These are phyloP conservation scores for Gonioctena quinquepunctata DNA, from an alignment of 1,140 invertebrate species.

Conservation along the genomic window DNA sequence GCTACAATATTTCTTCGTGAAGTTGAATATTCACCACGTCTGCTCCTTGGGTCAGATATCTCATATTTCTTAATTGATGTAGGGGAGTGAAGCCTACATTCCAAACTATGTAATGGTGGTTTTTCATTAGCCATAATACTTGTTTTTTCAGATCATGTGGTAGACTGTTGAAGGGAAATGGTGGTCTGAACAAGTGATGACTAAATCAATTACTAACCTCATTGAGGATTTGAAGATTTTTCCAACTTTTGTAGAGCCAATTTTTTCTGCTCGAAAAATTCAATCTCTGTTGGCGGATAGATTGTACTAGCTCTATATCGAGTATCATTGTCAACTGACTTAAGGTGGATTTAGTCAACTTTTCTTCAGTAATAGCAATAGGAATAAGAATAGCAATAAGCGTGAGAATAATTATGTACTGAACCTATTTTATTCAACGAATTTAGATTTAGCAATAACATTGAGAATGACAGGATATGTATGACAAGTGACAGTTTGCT, in stretches of 20 bases:
- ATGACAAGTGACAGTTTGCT: too few relatives aligned
- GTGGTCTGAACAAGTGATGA: background rate
- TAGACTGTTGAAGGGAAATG: background rate
- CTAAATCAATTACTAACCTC: background rate
- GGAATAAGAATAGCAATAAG: too few relatives aligned
- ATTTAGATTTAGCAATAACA: too few relatives aligned
- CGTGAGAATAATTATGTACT: too few relatives aligned
- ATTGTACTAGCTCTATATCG: background rate
- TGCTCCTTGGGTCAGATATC: conserved; percentile 1
- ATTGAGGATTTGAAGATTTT: background rate
- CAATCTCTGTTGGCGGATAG: background rate
- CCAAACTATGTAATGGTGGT: background rate
- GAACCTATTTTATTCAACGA: too few relatives aligned
- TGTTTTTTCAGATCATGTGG: conserved; percentile 1
- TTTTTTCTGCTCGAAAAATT: background rate
- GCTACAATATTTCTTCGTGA: background rate
- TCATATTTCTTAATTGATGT: background rate
- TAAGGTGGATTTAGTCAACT: too few relatives aligned
- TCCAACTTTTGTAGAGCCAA: background rate
- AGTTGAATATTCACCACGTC: background rate
- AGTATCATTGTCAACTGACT: background rate
- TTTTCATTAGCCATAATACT: background rate
- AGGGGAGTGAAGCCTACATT: background rate
- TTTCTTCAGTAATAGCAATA: too few relatives aligned
- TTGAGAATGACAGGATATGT: too few relatives aligned